phyloP scores from a whole-genome alignment of 2,888 invertebrate genomes.

The Cheilosia soror region DNA sequence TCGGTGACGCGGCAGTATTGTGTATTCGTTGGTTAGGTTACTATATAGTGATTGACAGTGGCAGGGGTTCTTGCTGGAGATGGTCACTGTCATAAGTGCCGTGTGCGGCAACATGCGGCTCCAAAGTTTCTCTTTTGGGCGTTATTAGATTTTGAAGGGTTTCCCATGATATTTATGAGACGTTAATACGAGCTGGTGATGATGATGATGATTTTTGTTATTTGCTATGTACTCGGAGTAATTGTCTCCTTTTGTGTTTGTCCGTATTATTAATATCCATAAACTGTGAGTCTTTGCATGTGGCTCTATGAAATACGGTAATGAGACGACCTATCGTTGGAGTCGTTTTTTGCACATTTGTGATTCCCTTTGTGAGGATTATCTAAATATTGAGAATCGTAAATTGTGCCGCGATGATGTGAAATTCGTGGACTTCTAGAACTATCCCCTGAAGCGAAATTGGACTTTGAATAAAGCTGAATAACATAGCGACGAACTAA shows the following conservation, averaged over 20 bases:
- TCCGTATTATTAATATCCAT: slow-evolving; percentile 65
- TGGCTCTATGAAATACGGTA: neutral
- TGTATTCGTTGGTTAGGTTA: neutral
- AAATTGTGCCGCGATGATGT: slow-evolving; percentile 16
- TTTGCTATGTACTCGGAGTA: slow-evolving; percentile 36
- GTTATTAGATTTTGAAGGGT: slow-evolving; percentile 74
- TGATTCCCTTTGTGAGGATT: neutral
- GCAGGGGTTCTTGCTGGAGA: slow-evolving; percentile 34
- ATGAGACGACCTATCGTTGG: slow-evolving; percentile 33
- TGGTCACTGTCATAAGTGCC: slow-evolving; percentile 51
- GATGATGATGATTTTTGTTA: slow-evolving; percentile 65
- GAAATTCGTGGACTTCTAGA: neutral
- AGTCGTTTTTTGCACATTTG: slow-evolving; percentile 30
- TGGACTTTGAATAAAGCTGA: no score
- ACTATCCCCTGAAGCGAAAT: no score
- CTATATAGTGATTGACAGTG: slow-evolving; percentile 33
- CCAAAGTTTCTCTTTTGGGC: slow-evolving; percentile 23
- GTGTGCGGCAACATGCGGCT: slow-evolving; percentile 66
- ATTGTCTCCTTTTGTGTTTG: slow-evolving; percentile 37
- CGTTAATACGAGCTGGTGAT: slow-evolving; percentile 74
- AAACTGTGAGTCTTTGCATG: slow-evolving; percentile 47
- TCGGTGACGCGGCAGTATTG: slow-evolving; percentile 55
- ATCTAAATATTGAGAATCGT: slow-evolving; percentile 40
- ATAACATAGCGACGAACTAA: no score
- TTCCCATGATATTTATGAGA: slow-evolving; percentile 74